Conservation (phyloP, 2,797 vertebrate genomes). For the Cichlasoma orientale region DNA sequence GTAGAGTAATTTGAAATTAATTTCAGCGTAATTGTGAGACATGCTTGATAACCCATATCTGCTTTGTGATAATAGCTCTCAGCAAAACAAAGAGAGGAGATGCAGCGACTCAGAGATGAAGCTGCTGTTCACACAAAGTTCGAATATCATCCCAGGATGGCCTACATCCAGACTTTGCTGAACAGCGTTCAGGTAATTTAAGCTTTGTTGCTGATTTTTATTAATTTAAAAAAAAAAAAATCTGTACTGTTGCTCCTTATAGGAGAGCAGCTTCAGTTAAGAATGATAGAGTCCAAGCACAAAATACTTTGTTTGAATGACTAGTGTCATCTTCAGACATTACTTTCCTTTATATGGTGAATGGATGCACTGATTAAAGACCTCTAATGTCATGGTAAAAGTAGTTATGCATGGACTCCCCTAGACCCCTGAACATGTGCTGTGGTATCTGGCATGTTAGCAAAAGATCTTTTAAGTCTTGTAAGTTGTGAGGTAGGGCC, state of each 20-base stretch:
- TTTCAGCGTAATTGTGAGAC: neutral
- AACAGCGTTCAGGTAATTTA: conserved; percentile 75
- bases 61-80: conserved; percentile 69
- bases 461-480: too few species aligned
- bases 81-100: conserved; percentile 67
- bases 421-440: too few species aligned
- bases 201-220: neutral
- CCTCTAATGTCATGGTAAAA: neutral
- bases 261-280: neutral
- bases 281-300: neutral
- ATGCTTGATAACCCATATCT: conserved; percentile 1
- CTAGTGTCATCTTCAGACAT: neutral
- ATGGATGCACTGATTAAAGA: neutral
- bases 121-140: conserved; percentile 32
- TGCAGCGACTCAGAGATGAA: conserved; percentile 67
- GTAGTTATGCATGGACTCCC: too few species aligned
- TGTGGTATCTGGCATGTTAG: too few species aligned
- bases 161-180: conserved; percentile 66
- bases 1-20: neutral
- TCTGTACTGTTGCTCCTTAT: neutral
- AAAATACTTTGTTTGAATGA: neutral
- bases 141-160: conserved; percentile 47
- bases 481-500: too few species aligned
- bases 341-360: neutral
- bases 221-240: too few species aligned